Evolutionary conservation across 37 sponge, comb jelly and placozoan species (phyloP), one percentile per base, ranked within the genome.

Genomic region (Halichondria panicea): DNA sequence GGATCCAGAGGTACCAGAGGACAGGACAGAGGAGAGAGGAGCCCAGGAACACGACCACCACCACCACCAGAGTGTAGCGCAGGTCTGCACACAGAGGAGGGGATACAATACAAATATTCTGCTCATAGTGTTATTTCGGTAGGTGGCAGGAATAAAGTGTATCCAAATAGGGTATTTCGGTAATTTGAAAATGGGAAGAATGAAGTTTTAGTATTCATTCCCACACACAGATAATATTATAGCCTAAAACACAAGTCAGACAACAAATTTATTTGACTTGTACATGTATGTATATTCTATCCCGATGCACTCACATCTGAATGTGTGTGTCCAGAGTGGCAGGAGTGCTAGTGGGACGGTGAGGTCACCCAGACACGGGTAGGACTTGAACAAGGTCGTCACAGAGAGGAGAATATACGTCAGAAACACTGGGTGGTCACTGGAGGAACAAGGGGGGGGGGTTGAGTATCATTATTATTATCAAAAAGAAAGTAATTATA

Each of bases 1-100:
- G 86, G 38, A 96, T 92, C 99, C 99, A 98, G 43, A 98, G 86
- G 81, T 90, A 87, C 88, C 93, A 98, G 57, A 95, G 79, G 40
- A 93, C 88, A 13, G 99, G 99, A 46, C 88, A 76, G 28, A 95
- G 81, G 27, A 93, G 63, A 11, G 77, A 83, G 53, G 94, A 46
- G 25, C 83, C 73, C 31, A 93, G 63, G 46, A 93, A 81, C 93
- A 93, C 83, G 40, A 76, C 57, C 33, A 82, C 3, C 25, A 85
- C 86, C n/a, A n/a, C n/a, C 43, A 93, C 91, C 52, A 93, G 84
- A 5, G 82, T 91, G 50, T 86, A 81, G 18, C 92, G 71, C 55
- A 87, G 63, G 55, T 94, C 95, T 94, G 65, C 0, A 76, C 18
- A 8, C 2, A 27, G n/a, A n/a, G n/a, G n/a, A n/a, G n/a, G n/a